phyloP scores from a whole-genome alignment of 2,888 invertebrate species.

The Zelleria hepariella region DNA sequence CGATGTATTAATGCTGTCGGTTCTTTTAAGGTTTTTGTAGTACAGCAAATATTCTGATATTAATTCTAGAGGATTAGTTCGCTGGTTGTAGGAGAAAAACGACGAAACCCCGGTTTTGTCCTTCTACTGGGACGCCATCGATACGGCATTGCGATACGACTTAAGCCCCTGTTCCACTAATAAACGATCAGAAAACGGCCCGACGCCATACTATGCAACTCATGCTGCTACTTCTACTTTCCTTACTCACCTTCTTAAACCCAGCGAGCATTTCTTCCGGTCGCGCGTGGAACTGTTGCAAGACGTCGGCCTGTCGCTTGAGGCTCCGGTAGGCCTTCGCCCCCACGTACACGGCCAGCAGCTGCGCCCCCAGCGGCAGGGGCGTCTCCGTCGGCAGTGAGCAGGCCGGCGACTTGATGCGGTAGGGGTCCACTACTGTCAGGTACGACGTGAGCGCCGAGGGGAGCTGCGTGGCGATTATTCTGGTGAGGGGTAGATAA shows the following conservation, averaged over 20 bases:
- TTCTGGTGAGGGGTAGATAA: constrained; percentile 56
- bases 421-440: constrained; percentile 85
- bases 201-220: no score
- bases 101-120: no score
- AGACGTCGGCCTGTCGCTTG: constrained; percentile 38
- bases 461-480: constrained; percentile 84
- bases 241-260: constrained; percentile 51
- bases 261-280: constrained; percentile 56
- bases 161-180: no score
- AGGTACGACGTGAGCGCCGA: constrained; percentile 83
- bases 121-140: no score
- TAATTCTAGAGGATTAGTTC: no score
- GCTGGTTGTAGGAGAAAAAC: no score
- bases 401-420: constrained; percentile 87
- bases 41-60: no score
- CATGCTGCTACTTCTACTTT: no score
- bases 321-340: constrained; percentile 73
- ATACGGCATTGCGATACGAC: no score
- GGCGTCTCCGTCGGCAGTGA: constrained; percentile 76
- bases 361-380: constrained; percentile 84
- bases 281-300: constrained; percentile 49
- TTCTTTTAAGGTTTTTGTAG: no score
- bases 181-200: no score
- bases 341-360: constrained; percentile 82
- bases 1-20: no score